phyloP scores from a whole-genome alignment of 2,797 vertebrate genomes.

The Prunella strophiata region DNA sequence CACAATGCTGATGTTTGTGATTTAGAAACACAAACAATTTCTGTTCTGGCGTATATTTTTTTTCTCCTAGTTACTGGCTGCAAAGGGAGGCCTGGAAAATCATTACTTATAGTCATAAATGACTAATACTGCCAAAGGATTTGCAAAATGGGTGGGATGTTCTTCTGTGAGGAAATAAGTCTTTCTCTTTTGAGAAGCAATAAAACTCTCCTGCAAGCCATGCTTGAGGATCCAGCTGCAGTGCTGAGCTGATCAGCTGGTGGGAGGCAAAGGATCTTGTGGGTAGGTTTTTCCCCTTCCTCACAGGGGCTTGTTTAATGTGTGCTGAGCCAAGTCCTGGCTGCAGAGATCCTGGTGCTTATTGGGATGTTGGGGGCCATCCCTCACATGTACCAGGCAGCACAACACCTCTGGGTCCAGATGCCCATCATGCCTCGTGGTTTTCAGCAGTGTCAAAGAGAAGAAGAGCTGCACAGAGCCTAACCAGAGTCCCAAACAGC shows the following conservation, averaged over 20 bases:
- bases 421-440: rapidly evolving
- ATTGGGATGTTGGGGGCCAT: background rate
- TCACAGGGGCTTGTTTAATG: background rate
- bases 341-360: background rate
- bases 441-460: background rate
- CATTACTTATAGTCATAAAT: background rate
- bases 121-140: background rate
- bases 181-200: background rate
- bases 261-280: background rate
- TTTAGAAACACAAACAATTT: slow-evolving; percentile 14
- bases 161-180: background rate
- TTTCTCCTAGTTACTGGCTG: background rate
- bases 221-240: background rate
- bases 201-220: rapidly evolving
- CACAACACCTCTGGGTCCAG: rapidly evolving
- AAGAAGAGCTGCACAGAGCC: background rate
- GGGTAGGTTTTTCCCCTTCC: background rate
- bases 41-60: background rate
- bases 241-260: background rate
- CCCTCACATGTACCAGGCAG: background rate
- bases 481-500: background rate
- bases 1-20: slow-evolving; percentile 9
- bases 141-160: slow-evolving; percentile 9
- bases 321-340: background rate
- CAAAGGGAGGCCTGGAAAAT: background rate